phyloP scores from a whole-genome alignment of 2,888 invertebrate genomes.

The Synanthedon formicaeformis region DNA sequence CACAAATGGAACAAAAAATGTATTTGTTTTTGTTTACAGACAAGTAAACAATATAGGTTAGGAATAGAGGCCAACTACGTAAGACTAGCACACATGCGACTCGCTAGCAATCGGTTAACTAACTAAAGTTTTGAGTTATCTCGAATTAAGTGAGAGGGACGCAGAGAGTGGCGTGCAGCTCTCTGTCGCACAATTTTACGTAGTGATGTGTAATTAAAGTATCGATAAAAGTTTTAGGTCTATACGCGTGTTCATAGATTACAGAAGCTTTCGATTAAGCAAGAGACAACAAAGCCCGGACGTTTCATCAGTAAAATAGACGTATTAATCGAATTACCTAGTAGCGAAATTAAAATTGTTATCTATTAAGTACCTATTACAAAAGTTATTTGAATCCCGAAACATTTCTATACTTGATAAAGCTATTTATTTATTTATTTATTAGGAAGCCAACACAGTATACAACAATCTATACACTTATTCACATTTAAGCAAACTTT shows the following conservation, averaged over 20 bases:
- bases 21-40: slow-evolving; percentile 28
- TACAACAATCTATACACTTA: no score
- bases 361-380: no score
- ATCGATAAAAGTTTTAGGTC: slow-evolving; percentile 8
- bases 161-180: slow-evolving; percentile 17
- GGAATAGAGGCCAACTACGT: slow-evolving; percentile 26
- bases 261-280: no score
- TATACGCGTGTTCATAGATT: slow-evolving; percentile 3
- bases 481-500: no score
- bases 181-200: slow-evolving; percentile 1
- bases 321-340: no score
- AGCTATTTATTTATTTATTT: no score
- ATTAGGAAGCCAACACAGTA: no score
- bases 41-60: slow-evolving; percentile 9
- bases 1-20: slow-evolving; percentile 18
- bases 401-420: no score
- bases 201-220: slow-evolving; percentile 2
- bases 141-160: slow-evolving; percentile 26
- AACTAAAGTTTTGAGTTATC: slow-evolving; percentile 38
- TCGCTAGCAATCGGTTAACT: slow-evolving; percentile 31
- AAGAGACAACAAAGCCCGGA: no score
- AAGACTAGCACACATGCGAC: slow-evolving; percentile 25
- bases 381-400: no score
- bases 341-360: no score
- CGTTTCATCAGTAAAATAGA: no score